Evolutionary conservation across 2,797 vertebrate genomes (phyloP).

Genomic region (Urocyon cinereoargenteus): DNA sequence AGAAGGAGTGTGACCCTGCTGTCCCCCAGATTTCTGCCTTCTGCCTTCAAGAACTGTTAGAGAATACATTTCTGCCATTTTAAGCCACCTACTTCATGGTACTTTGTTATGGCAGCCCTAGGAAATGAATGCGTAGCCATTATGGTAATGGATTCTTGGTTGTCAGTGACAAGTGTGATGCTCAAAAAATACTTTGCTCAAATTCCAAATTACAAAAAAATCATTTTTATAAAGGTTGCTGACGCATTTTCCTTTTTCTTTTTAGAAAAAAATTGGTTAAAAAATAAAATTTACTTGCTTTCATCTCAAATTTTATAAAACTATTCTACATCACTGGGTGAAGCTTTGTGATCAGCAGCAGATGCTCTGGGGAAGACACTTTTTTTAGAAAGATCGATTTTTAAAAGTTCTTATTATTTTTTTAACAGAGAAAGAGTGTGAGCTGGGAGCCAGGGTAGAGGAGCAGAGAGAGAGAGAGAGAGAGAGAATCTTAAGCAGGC

Average conservation of each 20-base stretch:
- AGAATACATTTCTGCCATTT: neutral
- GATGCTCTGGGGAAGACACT: neutral
- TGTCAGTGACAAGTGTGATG: neutral
- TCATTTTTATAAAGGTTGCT: neutral
- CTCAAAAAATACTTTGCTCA: neutral
- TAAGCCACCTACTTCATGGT: neutral
- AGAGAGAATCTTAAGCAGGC: neutral
- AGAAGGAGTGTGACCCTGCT: neutral
- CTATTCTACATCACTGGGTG: neutral
- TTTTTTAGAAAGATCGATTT: neutral
- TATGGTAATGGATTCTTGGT: neutral
- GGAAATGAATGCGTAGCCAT: neutral
- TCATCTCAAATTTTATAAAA: neutral
- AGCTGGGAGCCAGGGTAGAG: neutral
- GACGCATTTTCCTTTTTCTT: neutral
- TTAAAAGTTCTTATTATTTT: neutral
- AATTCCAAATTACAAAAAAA: neutral
- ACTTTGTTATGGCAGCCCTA: neutral
- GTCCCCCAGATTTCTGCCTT: neutral
- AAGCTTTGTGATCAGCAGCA: rapidly evolving
- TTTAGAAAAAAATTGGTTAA: neutral
- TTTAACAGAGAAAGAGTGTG: neutral
- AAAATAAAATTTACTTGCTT: neutral
- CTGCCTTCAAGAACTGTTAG: neutral
- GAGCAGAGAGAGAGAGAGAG: neutral